Base-by-base conservation (phyloP, 1,140 invertebrate genomes). In the Cotesia vestalis region DNA sequence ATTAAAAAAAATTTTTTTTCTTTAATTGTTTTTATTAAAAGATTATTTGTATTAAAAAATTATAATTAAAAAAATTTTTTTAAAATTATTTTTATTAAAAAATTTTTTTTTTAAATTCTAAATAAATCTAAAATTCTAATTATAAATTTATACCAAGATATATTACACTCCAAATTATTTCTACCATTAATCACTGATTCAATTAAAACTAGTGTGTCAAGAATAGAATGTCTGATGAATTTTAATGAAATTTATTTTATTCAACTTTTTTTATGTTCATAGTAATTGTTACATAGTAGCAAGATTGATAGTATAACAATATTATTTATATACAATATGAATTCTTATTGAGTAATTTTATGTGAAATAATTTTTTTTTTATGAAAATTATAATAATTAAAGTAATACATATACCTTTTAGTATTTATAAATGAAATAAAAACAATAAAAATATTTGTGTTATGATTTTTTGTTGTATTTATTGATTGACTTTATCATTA, bases 291-390 rank as follows among this genome's bases (percentile, higher is more conserved):
- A 84, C 82, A 84, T 80, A 76, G 67, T 73, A 81, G 69, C 74
- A 81, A 79, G 79, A 83, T 83, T 84, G 79, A 80, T 84, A 81
- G 82, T 83, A 82, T 78, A 85, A 85, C 83, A 84, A 81, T 80
- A 79, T 78, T 85, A 85, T 85, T 57, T 85, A 85, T 83, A 85
- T 77, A 78, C 75, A 80, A 79, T 76, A 75, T 78, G 79, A 77
- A 75, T 78, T 34, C 20, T 69, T 78, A 79, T 78, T 79, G 78
- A 78, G 69, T 80, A 70, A 75, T 78, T 71, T 70, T 73, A 46
- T 11, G 74, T 69, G 63, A 76, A 79, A 67, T 76, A 75, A 72
- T 75, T 69, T 27, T 20, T 12, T 12, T 20, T 20, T 35, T 9
- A 61, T 61, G 27, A 27, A 27, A 27, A 34, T 34, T 61, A 27